Base-by-base conservation (phyloP, 2,797 vertebrate species). In the Poeciliopsis turneri region DNA sequence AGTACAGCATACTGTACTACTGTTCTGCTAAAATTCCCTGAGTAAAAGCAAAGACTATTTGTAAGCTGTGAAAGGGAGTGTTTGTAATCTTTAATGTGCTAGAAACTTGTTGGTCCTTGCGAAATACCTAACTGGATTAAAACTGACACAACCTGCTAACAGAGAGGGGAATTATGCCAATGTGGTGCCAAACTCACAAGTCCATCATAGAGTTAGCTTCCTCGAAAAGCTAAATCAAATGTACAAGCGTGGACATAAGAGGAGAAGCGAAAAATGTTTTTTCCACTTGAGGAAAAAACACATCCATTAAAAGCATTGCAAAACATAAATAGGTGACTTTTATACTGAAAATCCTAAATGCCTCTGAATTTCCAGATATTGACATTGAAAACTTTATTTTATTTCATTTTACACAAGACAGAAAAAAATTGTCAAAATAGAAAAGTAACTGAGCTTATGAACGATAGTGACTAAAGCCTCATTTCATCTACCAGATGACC, bases 111-210 rank as follows among this genome's bases (percentile, higher is more conserved):
- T 78, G 55, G 88, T 78, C 81, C n/a, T 71, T 94, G 94, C 94
- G 93, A 96, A 95, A 96, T 96, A 86, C 94, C 94, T 47, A 87
- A 93, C 78, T 86, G 86, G 78, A 94, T 91, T 93, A 88, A 91
- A 93, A 85, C 82, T 88, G 82, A 84, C 81, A 83, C 72, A 53
- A 72, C 82, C 59, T 66, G 78, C 74, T 70, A 81, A 87, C 53
- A 75, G 53, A 72, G 51, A n/a, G 49, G 43, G 76, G 51, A 64
- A 28, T 28, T 36, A 84, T 78, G 55, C 61, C 55, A 74, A 43
- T 28, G 64, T 72, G 72, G 80, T 75, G 87, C 51, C 77, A 83
- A 64, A 53, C 12, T 70, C 72, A 83, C 61, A 80, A 59, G 59
- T 76, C 77, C 36, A 28, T 75, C 51, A 84, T 84, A 59, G 49